phyloP scores from a whole-genome alignment of 2,888 invertebrate genomes.

The Cheilosia soror region DNA sequence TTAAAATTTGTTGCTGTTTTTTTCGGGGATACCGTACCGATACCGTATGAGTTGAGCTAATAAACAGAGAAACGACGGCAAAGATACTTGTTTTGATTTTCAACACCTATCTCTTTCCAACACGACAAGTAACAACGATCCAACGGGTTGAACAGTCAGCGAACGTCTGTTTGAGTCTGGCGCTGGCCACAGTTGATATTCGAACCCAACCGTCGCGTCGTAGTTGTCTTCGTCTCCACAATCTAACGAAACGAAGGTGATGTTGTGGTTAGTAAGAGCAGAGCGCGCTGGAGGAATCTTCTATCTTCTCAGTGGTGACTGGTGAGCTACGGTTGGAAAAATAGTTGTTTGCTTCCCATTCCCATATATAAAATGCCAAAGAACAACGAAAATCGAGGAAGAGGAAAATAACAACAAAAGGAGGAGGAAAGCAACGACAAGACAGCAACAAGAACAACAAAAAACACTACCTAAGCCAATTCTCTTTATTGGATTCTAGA shows the following conservation, averaged over 20 bases:
- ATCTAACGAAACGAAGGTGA: neutral
- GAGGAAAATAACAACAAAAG: slow-evolving; percentile 56
- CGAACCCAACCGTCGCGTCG: slow-evolving; percentile 66
- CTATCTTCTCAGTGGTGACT: slow-evolving; percentile 18
- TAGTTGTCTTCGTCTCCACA: slow-evolving; percentile 1
- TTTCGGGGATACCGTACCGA: slow-evolving; percentile 54
- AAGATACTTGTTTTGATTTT: slow-evolving; percentile 63
- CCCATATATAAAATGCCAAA: slow-evolving; percentile 44
- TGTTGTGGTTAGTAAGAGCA: slow-evolving; percentile 52
- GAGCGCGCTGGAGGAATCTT: slow-evolving; percentile 60
- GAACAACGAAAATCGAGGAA: slow-evolving; percentile 57
- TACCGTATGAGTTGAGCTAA: slow-evolving; percentile 27
- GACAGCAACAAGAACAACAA: slow-evolving; percentile 31
- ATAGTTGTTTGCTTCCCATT: slow-evolving; percentile 12
- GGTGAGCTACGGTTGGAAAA: slow-evolving; percentile 27
- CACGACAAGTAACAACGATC: slow-evolving; percentile 66
- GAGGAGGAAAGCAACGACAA: slow-evolving; percentile 18
- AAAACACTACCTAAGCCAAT: slow-evolving; percentile 57
- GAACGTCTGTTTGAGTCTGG: slow-evolving; percentile 76
- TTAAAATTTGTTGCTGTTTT: slow-evolving; percentile 34
- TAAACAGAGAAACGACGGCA: slow-evolving; percentile 43
- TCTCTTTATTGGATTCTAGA: slow-evolving; percentile 72
- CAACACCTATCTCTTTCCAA: slow-evolving; percentile 59
- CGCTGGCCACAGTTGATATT: slow-evolving; percentile 61
- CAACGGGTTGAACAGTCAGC: slow-evolving; percentile 77